Evolutionary conservation across 2,888 invertebrate species (phyloP).

Genomic region (Rhamnusium bicolor): DNA sequence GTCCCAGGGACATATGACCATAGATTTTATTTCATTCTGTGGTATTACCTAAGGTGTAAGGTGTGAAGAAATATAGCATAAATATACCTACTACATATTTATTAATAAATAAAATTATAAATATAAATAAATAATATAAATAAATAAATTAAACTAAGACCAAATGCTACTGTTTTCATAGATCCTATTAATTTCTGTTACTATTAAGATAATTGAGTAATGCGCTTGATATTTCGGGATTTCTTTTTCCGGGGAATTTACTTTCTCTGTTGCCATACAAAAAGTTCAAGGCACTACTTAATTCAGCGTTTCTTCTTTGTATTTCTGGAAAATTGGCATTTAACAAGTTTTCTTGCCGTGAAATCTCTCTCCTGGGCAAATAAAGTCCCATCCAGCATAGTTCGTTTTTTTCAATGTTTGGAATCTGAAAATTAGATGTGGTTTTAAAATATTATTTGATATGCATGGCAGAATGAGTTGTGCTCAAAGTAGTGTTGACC

Average conservation of each 20-base stretch:
- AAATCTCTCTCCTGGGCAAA: not conserved
- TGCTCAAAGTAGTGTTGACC: too few species aligned
- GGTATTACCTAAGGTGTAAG: not conserved
- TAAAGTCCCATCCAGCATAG: slow-evolving; percentile 17
- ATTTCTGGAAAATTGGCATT: slow-evolving; percentile 22
- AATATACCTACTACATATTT: slow-evolving; percentile 2
- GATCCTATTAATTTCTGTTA: slow-evolving; percentile 2
- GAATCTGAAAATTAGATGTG: slow-evolving; percentile 20
- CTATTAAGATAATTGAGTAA: slow-evolving; percentile 38
- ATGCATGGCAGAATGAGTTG: too few species aligned
- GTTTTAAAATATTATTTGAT: too few species aligned
- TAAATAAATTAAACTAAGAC: slow-evolving; percentile 15
- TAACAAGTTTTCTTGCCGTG: not conserved
- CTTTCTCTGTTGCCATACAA: slow-evolving; percentile 38
- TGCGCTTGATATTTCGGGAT: slow-evolving; percentile 45
- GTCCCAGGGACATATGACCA: too few species aligned
- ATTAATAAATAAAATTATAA: not conserved
- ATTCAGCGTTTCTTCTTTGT: slow-evolving; percentile 43
- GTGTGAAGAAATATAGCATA: not conserved
- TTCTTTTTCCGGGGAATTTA: slow-evolving; percentile 40
- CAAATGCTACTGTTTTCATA: not conserved
- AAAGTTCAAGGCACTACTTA: slow-evolving; percentile 44
- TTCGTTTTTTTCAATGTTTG: slow-evolving; percentile 19
- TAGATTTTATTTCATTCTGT: not conserved
- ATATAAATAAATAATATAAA: slow-evolving; percentile 21